Evolutionary conservation across 2,113 vertebrate genomes (phyloP), one percentile per base, ranked within the genome.

Genomic region (Ictidomys tridecemlineatus): DNA sequence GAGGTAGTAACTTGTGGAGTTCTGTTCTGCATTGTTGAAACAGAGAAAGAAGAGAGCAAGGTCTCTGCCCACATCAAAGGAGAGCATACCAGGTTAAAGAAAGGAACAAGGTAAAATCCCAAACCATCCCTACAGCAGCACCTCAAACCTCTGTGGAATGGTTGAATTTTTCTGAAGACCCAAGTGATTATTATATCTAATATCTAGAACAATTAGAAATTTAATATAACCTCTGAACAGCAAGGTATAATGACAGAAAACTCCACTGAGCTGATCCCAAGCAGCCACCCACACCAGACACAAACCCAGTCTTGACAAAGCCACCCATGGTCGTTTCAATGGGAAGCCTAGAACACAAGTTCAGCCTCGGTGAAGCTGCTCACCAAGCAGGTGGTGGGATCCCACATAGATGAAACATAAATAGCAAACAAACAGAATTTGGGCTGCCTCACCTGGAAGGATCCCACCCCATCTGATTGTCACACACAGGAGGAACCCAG

Each of bases 221-320:
- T 2, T 53, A 32, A 76, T 39, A 32, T 34, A 93, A 85, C 2
- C 65, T 20, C 30, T 76, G 67, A 93, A 69, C 17, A 70, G 8
- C 24, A 34, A 96, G 34, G 48, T 51, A 28, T 86, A 89, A 84
- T 86, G 56, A 70, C 80, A 77, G 56, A 32, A 95, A 93, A 94
- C 82, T 45, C 76, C 34, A 37, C 37, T 58, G 45, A 61, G 32
- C 61, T 93, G 17, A 45, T 14, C 17, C 8, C 39, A 34, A 91
- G n/a, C 76, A 87, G 20, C 42, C 26, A 20, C 28, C 17, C 53
- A 11, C 16, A 42, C 22, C 56, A 82, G 89, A 77, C 77, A n/a
- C 28, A 72, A 53, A 28, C 28, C 30, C 26, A 17, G 51, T 28
- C 39, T 17, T n/a, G 77, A 24, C 24, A 28, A 77, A 45, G 16